Percentiles rank a stretch among this genome's conserved stretches.
These are phyloP conservation scores for Palloptera scutellata DNA, from an alignment of 2,888 invertebrate species.

Conservation along the genomic window DNA sequence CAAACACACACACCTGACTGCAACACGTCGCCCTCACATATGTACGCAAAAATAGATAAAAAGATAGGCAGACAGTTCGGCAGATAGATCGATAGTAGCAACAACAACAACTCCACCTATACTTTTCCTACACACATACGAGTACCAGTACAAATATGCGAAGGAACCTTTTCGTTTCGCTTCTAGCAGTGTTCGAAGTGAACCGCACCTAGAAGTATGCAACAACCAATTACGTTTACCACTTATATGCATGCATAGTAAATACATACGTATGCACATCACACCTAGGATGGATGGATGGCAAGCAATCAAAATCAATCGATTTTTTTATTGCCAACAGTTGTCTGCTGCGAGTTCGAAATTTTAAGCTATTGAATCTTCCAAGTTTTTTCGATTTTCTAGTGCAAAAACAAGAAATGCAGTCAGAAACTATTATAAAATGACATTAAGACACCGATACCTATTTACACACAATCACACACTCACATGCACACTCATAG, in stretches of 20 bases:
- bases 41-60: not conserved
- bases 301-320: constrained; percentile 1
- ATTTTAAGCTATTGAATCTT: no score
- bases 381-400: no score
- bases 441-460: not conserved
- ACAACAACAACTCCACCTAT: not conserved
- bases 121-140: not conserved
- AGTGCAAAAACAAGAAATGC: no score
- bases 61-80: not conserved
- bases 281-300: no score
- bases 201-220: not conserved
- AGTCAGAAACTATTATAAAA: not conserved
- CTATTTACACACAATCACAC: not conserved
- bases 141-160: no score
- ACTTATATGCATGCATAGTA: not conserved
- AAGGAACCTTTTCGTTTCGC: no score
- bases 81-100: not conserved
- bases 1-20: not conserved
- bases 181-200: no score
- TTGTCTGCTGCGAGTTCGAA: no score
- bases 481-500: not conserved
- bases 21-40: not conserved
- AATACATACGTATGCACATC: not conserved
- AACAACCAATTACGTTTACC: not conserved
- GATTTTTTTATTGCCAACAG: not conserved